Conservation (phyloP, 2,797 vertebrate genomes). For the Menidia menidia region DNA sequence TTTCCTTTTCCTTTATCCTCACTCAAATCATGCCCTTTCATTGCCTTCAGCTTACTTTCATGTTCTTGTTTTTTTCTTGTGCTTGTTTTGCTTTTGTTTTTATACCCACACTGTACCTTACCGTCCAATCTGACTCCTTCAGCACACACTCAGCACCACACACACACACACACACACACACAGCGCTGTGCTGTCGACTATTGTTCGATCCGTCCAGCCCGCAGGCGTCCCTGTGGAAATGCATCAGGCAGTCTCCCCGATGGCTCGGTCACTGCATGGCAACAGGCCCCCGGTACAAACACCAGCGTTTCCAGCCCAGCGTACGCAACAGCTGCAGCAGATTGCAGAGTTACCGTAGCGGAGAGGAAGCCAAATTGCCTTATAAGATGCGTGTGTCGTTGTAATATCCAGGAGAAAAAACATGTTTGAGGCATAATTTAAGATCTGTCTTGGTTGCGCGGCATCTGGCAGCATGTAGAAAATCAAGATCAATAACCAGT, state of each 20-base stretch:
- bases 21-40: slow-evolving; percentile 30
- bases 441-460: slow-evolving; percentile 8
- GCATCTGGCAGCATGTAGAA: slow-evolving; percentile 12
- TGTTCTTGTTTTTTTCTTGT: slow-evolving; percentile 12
- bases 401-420: slow-evolving; percentile 1
- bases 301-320: slow-evolving; percentile 56
- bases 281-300: slow-evolving; percentile 47
- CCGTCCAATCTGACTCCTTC: neutral
- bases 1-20: slow-evolving; percentile 50
- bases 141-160: slow-evolving; percentile 4
- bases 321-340: slow-evolving; percentile 61
- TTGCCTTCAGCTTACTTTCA: slow-evolving; percentile 38
- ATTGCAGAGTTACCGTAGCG: slow-evolving; percentile 28
- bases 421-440: slow-evolving; percentile 14
- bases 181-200: slow-evolving; percentile 10
- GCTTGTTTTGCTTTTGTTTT: slow-evolving; percentile 1
- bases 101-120: neutral
- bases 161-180: neutral
- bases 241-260: slow-evolving; percentile 19
- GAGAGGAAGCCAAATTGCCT: slow-evolving; percentile 31
- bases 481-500: neutral
- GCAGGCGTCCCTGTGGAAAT: slow-evolving; percentile 41
- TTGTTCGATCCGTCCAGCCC: slow-evolving; percentile 31
- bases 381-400: slow-evolving; percentile 12
- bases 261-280: slow-evolving; percentile 39